phyloP scores from a whole-genome alignment of 2,797 vertebrate genomes.

The Phyllotis vaccarum region DNA sequence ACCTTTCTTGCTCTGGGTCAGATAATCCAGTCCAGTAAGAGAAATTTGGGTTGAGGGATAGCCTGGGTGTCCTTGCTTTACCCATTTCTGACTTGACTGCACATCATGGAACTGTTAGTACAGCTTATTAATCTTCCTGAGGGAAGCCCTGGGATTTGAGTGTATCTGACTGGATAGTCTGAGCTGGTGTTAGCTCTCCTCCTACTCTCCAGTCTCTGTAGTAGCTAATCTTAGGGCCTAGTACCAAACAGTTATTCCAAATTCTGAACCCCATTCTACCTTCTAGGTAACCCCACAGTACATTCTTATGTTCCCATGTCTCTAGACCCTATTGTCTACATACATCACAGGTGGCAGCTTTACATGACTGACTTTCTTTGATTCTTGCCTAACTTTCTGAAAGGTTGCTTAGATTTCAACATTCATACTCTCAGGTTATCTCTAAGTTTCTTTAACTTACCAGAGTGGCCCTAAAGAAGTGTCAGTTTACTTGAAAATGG shows the following conservation, averaged over 20 bases:
- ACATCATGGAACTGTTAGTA: conserved; percentile 11
- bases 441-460: conserved; percentile 6
- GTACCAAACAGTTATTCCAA: conserved; percentile 1
- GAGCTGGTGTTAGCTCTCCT: background rate
- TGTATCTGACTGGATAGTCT: background rate
- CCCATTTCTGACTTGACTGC: background rate
- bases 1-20: background rate
- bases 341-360: background rate
- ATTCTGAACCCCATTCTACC: background rate
- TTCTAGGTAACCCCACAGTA: background rate
- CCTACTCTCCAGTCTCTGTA: conserved; percentile 6
- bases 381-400: conserved; percentile 33
- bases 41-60: background rate
- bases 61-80: background rate
- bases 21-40: background rate
- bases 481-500: conserved; percentile 38
- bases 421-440: background rate
- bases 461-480: background rate
- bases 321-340: background rate
- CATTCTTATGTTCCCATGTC: background rate
- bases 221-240: background rate
- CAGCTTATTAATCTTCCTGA: conserved; percentile 5
- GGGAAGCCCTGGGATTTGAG: background rate
- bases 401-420: conserved; percentile 54
- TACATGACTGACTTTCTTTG: background rate